Conservation (phyloP, 2,888 invertebrate genomes). For the Arge pagana region DNA sequence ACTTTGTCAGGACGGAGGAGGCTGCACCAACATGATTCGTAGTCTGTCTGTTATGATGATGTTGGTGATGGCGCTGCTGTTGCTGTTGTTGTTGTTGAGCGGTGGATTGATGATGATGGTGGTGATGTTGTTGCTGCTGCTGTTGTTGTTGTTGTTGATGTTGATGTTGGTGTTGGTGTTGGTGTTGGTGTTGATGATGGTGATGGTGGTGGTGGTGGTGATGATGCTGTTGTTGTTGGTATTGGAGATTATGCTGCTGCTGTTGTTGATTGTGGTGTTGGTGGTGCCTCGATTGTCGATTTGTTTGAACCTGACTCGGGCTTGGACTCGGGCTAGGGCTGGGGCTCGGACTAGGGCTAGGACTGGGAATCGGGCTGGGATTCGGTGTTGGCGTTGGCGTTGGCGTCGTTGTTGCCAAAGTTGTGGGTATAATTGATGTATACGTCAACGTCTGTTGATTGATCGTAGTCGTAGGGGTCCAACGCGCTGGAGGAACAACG, state of each 20-base stretch:
- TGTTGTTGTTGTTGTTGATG: conserved; percentile 34
- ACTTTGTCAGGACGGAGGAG: conserved; percentile 53
- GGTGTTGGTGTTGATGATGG: too few relatives aligned
- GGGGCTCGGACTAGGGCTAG: too few relatives aligned
- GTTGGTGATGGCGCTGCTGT: conserved; percentile 36
- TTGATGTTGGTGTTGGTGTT: too few relatives aligned
- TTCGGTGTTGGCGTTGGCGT: conserved; percentile 19
- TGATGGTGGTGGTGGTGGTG: neutral
- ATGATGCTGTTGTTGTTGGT: conserved; percentile 5
- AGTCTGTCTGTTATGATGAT: conserved; percentile 44
- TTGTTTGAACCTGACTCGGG: neutral
- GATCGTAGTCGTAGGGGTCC: conserved; percentile 17
- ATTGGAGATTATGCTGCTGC: conserved; percentile 7
- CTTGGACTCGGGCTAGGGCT: too few relatives aligned
- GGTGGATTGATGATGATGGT: neutral
- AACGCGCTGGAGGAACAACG: conserved; percentile 9
- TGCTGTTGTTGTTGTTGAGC: conserved; percentile 3
- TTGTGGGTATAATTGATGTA: conserved; percentile 11
- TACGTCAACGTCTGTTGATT: conserved; percentile 41
- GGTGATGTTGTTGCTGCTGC: conserved; percentile 4
- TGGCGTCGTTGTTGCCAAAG: conserved; percentile 25
- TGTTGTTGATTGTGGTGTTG: conserved; percentile 14
- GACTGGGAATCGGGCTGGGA: conserved; percentile 20
- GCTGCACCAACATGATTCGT: conserved; percentile 27
- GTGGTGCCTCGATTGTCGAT: conserved; percentile 17